Evolutionary conservation across 2,797 vertebrate species (phyloP), one percentile per base, ranked within the genome.

Genomic region (Platalea minor): DNA sequence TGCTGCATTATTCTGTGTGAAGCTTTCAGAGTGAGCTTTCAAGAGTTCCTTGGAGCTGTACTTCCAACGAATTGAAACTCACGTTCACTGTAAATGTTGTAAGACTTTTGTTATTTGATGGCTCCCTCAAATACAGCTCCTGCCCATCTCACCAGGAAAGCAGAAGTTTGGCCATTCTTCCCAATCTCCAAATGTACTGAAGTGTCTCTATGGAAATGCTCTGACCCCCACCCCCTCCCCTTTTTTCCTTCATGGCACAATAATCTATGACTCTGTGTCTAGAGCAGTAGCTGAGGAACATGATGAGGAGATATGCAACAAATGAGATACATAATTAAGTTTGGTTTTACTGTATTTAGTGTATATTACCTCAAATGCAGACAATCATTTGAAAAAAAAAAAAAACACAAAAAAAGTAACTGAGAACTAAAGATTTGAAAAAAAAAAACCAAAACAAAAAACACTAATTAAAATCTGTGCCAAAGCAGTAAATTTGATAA

Each of bases 221-320:
- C 29, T 64, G 41, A 72, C 7, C 1, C 8, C 43, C 41, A 17
- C 1, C 5, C 7, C 1, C 4, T 41, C 4, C 7, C 6, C 6
- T 25, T 69, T 41, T 73, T 50, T 39, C 2, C 11, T 54, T 73
- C 11, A 39, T 19, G 73, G 20, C 14, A 82, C 31, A 84, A 11
- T 35, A 70, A 75, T 51, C 23, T 53, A 6, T 78, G 33, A 4
- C 31, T 73, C 33, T 31, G 9, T 20, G 7, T 37, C 37, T n/a
- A 43, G 2, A 88, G 23, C 24, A 74, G 33, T 21, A 84, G 26
- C 25, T 35, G 19, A 77, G 28, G 4, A 78, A 72, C 1, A 2
- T 18, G 9, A 16, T 23, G 28, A 73, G 9, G 5, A 91, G 57
- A 70, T 21, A 51, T 0, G 4, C 16, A 68, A 80, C 12, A 67